These are phyloP conservation scores for Myxocyprinus asiaticus DNA, from an alignment of 2,113 vertebrate genomes.

Conservation along the genomic window DNA sequence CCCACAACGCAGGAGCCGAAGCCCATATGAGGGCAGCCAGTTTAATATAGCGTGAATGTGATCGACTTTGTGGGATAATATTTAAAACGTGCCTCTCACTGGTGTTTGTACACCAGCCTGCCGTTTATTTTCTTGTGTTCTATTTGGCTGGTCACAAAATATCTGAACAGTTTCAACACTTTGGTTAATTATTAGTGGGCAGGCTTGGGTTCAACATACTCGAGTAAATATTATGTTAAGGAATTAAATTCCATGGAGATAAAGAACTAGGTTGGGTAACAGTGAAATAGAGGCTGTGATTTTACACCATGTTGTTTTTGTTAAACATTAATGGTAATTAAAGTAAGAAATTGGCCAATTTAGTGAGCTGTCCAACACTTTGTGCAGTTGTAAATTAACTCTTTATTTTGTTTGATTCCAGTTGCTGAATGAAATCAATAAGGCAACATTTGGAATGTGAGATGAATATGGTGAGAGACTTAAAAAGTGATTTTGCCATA, in stretches of 20 bases:
- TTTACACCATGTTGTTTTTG: background rate
- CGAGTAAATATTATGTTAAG: conserved; percentile 62
- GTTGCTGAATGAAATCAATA: too few species aligned
- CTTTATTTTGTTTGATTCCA: too few species aligned
- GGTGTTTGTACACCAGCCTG: background rate
- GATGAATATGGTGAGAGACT: too few species aligned
- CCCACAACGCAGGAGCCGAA: background rate
- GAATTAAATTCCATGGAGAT: conserved; percentile 29
- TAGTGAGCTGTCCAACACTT: too few species aligned
- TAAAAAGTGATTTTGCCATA: too few species aligned
- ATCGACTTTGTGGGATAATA: background rate
- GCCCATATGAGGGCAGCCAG: too few species aligned
- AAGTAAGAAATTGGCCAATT: too few species aligned
- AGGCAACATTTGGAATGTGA: too few species aligned
- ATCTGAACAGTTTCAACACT: background rate
- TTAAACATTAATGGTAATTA: background rate
- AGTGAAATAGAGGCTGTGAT: background rate
- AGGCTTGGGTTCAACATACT: conserved; percentile 9
- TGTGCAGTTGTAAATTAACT: too few species aligned
- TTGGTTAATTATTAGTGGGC: conserved; percentile 47
- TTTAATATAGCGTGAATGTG: background rate
- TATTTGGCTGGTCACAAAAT: background rate
- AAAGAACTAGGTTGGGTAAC: background rate
- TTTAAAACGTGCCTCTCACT: background rate
- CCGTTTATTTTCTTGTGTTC: background rate